Evolutionary conservation across 2,888 invertebrate species (phyloP).

Genomic region (Lasiommata megera): DNA sequence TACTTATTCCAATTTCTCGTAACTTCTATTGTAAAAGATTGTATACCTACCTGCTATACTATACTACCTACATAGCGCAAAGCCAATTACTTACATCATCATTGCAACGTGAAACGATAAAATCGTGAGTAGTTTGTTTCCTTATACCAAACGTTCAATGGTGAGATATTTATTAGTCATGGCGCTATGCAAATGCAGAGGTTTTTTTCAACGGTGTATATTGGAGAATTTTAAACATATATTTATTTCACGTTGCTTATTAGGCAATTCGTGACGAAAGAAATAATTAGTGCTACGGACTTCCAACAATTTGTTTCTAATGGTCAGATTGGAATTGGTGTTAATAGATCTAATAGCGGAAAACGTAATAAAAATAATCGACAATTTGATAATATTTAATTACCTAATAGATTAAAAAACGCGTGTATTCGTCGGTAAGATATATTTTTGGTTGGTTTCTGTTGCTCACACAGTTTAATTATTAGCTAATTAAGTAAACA

Average conservation of each 20-base stretch:
- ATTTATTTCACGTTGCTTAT: neutral
- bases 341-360: conserved; percentile 21
- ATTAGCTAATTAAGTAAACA: no score
- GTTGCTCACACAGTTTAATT: no score
- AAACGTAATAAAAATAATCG: conserved; percentile 16
- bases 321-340: conserved; percentile 19
- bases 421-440: neutral
- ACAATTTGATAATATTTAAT: neutral
- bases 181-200: no score
- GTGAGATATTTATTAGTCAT: conserved; percentile 3
- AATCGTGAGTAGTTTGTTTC: conserved; percentile 11
- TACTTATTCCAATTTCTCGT: neutral
- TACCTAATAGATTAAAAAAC: neutral
- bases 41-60: neutral
- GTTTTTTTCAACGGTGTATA: no score
- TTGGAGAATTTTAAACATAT: neutral
- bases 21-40: neutral
- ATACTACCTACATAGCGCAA: no score
- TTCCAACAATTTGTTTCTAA: conserved; percentile 19
- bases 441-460: no score
- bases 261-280: conserved; percentile 17
- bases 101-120: conserved; percentile 8
- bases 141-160: neutral
- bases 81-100: conserved; percentile 6
- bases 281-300: conserved; percentile 11